Percentiles rank a stretch among this genome's conserved stretches.
phyloP scores from a whole-genome alignment of 2,113 vertebrate species.

The Phaethon lepturus region DNA sequence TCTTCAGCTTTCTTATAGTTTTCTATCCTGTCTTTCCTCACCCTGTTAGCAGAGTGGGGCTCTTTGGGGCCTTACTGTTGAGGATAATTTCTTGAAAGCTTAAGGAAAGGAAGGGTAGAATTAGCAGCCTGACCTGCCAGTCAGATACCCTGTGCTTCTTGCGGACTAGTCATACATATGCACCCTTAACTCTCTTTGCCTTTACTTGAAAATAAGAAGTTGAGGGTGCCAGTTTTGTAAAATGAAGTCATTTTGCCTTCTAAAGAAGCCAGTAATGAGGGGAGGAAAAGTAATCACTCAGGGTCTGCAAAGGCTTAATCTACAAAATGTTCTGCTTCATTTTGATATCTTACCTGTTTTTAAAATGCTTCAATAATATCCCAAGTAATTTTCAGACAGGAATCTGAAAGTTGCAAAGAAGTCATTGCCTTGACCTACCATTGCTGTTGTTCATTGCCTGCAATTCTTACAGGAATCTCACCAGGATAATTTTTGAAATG shows the following conservation, averaged over 20 bases:
- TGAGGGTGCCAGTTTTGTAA: background rate
- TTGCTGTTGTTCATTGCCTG: background rate
- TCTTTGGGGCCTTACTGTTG: background rate
- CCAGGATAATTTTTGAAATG: background rate
- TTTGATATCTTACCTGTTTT: constrained; percentile 27
- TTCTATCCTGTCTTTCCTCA: background rate
- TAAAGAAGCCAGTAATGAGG: constrained; percentile 11
- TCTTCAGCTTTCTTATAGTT: background rate
- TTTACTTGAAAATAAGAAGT: background rate
- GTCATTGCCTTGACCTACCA: constrained; percentile 56
- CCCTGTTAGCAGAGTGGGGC: background rate
- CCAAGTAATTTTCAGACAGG: constrained; percentile 15
- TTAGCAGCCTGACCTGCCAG: background rate
- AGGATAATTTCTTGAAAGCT: background rate
- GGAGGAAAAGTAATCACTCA: constrained; percentile 9
- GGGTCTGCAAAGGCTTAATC: background rate
- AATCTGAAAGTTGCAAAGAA: background rate
- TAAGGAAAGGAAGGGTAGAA: background rate
- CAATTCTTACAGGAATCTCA: background rate
- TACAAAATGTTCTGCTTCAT: background rate
- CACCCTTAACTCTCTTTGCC: background rate
- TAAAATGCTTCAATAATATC: constrained; percentile 33
- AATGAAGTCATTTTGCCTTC: constrained; percentile 49
- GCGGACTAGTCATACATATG: background rate
- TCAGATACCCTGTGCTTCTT: background rate